Conservation (phyloP, 2,113 vertebrate genomes). For the Oncorhynchus nerka region DNA sequence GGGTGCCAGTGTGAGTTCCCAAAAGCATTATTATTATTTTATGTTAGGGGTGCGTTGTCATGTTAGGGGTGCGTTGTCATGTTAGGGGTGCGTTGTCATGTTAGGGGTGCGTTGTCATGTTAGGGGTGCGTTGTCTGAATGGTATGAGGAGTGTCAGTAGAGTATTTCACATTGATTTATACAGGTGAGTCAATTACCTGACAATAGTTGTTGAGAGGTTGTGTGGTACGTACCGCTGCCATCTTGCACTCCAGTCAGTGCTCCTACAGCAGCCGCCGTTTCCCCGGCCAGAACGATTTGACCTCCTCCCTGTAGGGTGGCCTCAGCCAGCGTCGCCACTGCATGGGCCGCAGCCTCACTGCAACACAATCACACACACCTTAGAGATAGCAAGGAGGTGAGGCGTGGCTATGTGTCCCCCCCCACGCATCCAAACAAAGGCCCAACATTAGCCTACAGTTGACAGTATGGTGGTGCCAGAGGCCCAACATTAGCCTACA, state of each 20-base stretch:
- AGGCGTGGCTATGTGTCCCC: background rate
- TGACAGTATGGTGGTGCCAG: no score
- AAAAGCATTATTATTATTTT: no score
- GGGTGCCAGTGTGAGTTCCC: no score
- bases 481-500: no score
- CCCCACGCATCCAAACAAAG: no score
- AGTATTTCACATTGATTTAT: background rate
- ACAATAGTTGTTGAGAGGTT: background rate
- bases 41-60: background rate
- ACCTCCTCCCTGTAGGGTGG: conserved; percentile 95
- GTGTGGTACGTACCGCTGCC: conserved; percentile 74
- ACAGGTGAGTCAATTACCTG: background rate
- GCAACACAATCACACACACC: conserved; percentile 34
- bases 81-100: background rate
- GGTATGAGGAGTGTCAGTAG: background rate
- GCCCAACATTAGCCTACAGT: no score
- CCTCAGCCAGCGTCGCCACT: conserved; percentile 94
- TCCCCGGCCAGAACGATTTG: conserved; percentile 96
- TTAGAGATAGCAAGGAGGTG: background rate
- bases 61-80: background rate
- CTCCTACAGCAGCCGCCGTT: conserved; percentile 95
- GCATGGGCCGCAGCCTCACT: conserved; percentile 97
- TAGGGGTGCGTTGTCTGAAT: background rate
- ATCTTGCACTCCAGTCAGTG: conserved; percentile 92
- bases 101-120: no score